Evolutionary conservation across 2,113 vertebrate species (phyloP).

Genomic region (Cromileptes altivelis): DNA sequence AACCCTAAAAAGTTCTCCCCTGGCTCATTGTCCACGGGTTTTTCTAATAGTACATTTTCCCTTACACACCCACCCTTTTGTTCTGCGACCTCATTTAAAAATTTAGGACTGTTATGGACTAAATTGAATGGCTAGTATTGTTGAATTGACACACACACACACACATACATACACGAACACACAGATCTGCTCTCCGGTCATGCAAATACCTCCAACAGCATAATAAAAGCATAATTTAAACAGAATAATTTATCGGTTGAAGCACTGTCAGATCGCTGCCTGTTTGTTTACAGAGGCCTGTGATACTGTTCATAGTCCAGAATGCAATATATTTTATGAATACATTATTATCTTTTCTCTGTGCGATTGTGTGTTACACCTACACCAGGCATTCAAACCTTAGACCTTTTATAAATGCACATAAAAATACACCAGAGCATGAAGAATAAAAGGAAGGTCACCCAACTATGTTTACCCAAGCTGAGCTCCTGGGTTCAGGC

Average conservation of each 20-base stretch:
- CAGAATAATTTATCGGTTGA: slow-evolving; percentile 70
- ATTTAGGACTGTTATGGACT: not conserved
- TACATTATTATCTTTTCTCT: slow-evolving; percentile 20
- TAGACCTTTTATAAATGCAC: not conserved
- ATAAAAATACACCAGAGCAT: slow-evolving; percentile 1
- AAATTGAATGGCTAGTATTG: slow-evolving; percentile 35
- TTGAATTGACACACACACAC: slow-evolving; percentile 8
- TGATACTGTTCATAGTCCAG: slow-evolving; percentile 31
- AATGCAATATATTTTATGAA: slow-evolving; percentile 35
- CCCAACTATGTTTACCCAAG: not conserved
- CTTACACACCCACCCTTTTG: slow-evolving; percentile 7
- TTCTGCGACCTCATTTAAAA: slow-evolving; percentile 32
- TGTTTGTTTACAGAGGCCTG: slow-evolving; percentile 50
- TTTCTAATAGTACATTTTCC: slow-evolving; percentile 6
- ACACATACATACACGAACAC: not conserved
- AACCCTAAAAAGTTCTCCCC: not conserved
- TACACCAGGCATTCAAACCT: slow-evolving; percentile 3
- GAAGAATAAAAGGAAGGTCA: slow-evolving; percentile 8
- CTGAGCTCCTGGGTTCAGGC: slow-evolving; percentile 23
- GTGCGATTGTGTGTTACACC: not conserved
- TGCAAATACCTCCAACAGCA: slow-evolving; percentile 23
- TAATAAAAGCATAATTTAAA: slow-evolving; percentile 60
- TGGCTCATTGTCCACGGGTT: not conserved
- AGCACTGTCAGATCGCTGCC: slow-evolving; percentile 45
- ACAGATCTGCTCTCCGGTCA: slow-evolving; percentile 20